Conservation (phyloP, 2,888 invertebrate genomes). For the Heteropelma amictum region DNA sequence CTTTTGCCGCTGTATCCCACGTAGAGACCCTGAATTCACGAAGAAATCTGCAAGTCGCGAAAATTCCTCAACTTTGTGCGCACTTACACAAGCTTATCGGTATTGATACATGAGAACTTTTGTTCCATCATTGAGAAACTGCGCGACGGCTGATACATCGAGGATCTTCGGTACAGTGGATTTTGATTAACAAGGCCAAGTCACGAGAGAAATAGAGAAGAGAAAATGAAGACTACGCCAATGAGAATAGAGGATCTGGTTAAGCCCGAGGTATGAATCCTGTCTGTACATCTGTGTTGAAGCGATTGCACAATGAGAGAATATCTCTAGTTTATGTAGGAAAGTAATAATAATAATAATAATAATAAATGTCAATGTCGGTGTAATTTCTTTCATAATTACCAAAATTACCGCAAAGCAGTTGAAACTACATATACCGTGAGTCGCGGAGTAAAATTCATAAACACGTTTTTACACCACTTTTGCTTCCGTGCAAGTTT, state of each 20-base stretch:
- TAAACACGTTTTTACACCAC: no score
- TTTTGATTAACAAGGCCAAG: neutral
- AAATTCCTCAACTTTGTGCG: no score
- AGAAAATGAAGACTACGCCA: constrained; percentile 72
- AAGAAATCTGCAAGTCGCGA: no score
- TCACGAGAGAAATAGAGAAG: neutral
- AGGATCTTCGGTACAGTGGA: neutral
- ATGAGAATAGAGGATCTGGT: constrained; percentile 67
- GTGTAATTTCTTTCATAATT: neutral
- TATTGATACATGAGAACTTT: neutral
- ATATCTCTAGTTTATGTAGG: neutral
- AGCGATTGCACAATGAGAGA: neutral
- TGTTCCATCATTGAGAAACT: neutral
- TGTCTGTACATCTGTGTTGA: neutral
- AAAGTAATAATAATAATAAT: no score
- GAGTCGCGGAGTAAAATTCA: no score
- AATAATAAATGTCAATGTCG: no score
- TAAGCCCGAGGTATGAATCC: constrained; percentile 73
- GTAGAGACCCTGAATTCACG: no score
- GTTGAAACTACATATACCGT: no score
- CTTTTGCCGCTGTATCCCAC: no score
- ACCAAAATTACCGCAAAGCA: no score
- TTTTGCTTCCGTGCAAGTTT: neutral
- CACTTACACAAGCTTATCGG: neutral
- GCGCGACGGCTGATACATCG: neutral